Base-by-base conservation (phyloP, 2,888 invertebrate genomes). In the Nephrotoma flavescens region DNA sequence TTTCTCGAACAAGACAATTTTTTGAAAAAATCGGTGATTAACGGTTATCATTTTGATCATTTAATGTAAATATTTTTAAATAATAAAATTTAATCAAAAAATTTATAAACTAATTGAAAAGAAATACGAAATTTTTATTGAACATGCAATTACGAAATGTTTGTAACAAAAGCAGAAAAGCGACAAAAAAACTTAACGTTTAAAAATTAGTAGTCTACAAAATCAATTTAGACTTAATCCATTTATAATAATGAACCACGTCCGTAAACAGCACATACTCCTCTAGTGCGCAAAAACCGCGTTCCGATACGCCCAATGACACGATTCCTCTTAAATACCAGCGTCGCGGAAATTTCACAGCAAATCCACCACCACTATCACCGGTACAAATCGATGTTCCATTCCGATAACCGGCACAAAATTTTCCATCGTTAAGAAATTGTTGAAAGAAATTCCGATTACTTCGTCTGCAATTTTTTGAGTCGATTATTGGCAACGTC, bases 241-340 rank as follows among this genome's bases (percentile, higher is more conserved):
- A 87, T 52, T 83, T 42, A 6, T 19, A 52, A 83, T 86, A 87
- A 9, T 12, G 15, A 6, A 85, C 57, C 19, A 84, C 52, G 86
- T 86, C 86, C 3, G 87, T 87, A 42, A 87, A 86, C 6, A 86
- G 42, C 0, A 71, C 87, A 44, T 84, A 86, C 6, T 86, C 71
- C 4, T 44, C 15, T 3, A 47, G 47, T 11, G 83, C 86, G 31
- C 87, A 87, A 12, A 31, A 31, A 6, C 44, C 47, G 2, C 41
- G 83, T 71, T 87, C 87, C 11, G 44, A 15, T 1, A 87, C 12
- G 5, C 86, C 86, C 6, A 84, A 31, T 9, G 83, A 83, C 0
- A 87, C 44, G 2, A 86, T 45, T 15, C 87, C 87, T 52, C 87
- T 31, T 31, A 87, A 84, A 47, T 87, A 87, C 86, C 83, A 87